phyloP scores from a whole-genome alignment of 2,888 invertebrate species.

The Eulithis testata region DNA sequence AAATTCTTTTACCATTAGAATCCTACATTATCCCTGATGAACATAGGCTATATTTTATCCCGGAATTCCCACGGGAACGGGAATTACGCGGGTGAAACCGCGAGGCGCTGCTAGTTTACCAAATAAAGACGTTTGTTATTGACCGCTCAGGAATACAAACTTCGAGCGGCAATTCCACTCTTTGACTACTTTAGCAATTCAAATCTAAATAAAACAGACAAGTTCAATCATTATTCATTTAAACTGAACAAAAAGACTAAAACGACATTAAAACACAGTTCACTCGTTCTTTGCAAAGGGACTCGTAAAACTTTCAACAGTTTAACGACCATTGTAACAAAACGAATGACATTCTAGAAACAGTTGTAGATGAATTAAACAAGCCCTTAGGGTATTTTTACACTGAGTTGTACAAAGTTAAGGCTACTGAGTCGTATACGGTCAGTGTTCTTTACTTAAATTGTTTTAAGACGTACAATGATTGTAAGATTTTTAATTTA shows the following conservation, averaged over 20 bases:
- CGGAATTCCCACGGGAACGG: too few species aligned
- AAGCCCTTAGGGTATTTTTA: conserved; percentile 21
- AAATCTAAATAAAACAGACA: conserved; percentile 12
- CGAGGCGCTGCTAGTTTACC: too few species aligned
- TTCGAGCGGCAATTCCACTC: background rate
- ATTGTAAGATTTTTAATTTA: too few species aligned
- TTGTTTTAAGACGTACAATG: too few species aligned
- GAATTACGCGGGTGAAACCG: too few species aligned
- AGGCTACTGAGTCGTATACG: background rate
- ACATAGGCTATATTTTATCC: too few species aligned
- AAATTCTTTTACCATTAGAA: too few species aligned
- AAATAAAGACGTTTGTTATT: background rate
- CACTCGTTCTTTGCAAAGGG: conserved; percentile 36
- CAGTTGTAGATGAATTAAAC: conserved; percentile 42
- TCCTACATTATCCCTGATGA: too few species aligned
- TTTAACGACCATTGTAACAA: conserved; percentile 45
- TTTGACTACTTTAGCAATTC: conserved; percentile 2
- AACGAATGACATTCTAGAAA: conserved; percentile 41
- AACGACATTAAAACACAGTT: conserved; percentile 21
- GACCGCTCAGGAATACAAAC: background rate
- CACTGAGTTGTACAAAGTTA: background rate
- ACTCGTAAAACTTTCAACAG: conserved; percentile 43
- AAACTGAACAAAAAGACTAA: conserved; percentile 17
- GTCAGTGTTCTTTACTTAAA: too few species aligned
- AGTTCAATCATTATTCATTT: conserved; percentile 11